Base-by-base conservation (phyloP, 2,888 invertebrate species). In the Ormyrus thymus region DNA sequence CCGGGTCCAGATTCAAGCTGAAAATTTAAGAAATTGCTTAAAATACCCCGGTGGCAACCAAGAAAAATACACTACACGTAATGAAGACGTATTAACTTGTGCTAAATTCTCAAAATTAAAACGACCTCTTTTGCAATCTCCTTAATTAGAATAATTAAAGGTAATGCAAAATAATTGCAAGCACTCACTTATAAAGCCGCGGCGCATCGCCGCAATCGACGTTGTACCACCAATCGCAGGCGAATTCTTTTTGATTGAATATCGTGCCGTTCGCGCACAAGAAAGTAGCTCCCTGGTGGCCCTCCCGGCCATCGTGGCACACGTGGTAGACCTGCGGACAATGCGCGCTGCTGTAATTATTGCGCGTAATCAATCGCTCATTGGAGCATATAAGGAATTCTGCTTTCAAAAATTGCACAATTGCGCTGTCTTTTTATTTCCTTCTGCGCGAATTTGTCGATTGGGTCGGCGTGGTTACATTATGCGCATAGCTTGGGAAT, bases 151-250 rank as follows among this genome's bases (percentile, higher is more conserved):
- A 58, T 13, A 15, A 13, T 3, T 58, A n/a, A 13, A 58, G 15
- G 58, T 58, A 15, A 29, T 58, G 0, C 7, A 2, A 15, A 59
- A 15, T 50, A 46, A 48, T 53, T 50, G 56, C 1, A 8, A 66
- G 11, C 43, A 59, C 90, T 91, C 88, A 95, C 95, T 93, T 93
- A 91, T 96, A 97, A 81, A 94, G 93, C 53, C 92, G 91, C 4
- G 92, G 92, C n/a, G 96, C 95, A 80, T 94, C 93, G 6, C 93
- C 93, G 85, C 97, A 97, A 86, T 96, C 94, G 0, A 96, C 96
- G 88, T 97, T 97, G 92, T 96, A 96, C 97, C 97, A 97, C 96
- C 96, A 97, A 88, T 97, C 97, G 85, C 97, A 97, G 2, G 95
- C 93, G 85, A 97, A 97, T 87, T 96, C 95, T 81, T 94, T 93